Evolutionary conservation across 1,140 invertebrate genomes (phyloP), one percentile per base, ranked within the genome.

Genomic region (Drosophila melanica): DNA sequence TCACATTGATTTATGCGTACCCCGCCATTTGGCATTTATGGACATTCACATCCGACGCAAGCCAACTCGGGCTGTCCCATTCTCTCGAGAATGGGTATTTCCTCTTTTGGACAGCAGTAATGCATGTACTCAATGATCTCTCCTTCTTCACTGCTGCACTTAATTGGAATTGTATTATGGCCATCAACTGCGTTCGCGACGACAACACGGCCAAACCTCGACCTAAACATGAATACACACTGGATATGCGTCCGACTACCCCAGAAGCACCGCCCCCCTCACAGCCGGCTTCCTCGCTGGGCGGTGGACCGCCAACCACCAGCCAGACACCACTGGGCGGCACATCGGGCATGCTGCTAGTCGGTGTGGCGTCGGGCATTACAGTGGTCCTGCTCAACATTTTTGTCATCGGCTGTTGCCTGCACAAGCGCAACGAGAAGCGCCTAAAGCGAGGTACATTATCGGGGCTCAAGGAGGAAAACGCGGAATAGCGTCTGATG

Each of bases 401-500:
- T 81, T 94, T 97, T 65, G 93, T 98, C 90, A 96, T 98, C 71
- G 95, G 96, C 59, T 98, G 96, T 93, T 98, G 97, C 93, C 94
- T 98, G 63, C 95, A 96, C 86, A 94, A 95, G 90, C 94, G 94
- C 93, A 94, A 95, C 62, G 95, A 95, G 90, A 96, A 96, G 92
- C 93, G 95, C 86, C 87, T 93, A 93, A 95, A 95, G 94, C 69
- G 92, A 90, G 92, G 92, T 92, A 92, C 78, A 70, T 47, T 67
- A 47, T 12, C 45, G n/a, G 9, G 54, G 35, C n/a, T 23, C 30
- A 67, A 23, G 7, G 27, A 35, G 12, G n/a, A 12, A 11, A 12
- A 54, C 10, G 18, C 45, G 27, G 20, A 58, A 14, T n/a, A 14
- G 53, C 23, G 27, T 30, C 16, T 37, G 9, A 58, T 63, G 54